Base-by-base conservation (phyloP, 2,113 vertebrate species). In the Sturnira hondurensis region DNA sequence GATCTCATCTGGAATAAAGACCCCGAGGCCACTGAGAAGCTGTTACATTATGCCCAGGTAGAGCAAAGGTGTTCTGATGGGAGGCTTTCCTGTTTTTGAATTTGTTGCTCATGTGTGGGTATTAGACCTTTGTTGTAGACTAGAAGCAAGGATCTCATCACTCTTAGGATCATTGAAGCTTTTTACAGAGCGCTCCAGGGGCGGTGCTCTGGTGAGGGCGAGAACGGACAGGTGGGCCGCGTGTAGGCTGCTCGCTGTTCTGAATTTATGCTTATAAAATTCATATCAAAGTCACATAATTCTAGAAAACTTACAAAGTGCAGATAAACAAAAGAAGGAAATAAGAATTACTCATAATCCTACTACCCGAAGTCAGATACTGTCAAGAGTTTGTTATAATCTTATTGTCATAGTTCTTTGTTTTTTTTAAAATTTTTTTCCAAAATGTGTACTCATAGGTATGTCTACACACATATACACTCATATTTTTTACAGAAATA, bases 1-100 rank as follows among this genome's bases (percentile, higher is more conserved):
- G 99, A 99, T 97, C 98, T 99, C 65, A 99, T 99, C 98, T 99
- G 99, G 99, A 99, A 99, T 98, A 99, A 96, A 98, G 99, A 99
- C 52, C 97, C 98, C 1, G 99, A 99, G 0, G 99, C 99, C 0
- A 99, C 99, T 0, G 99, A 99, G 95, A 99, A 99, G 50, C 99
- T 99, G 54, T 86, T 99, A 92, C 98, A 86, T 76, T 99, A 99
- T 4, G 99, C 99, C 89, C 99, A 99, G 99, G 99, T 99, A 98
- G 78, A 52, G 31, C 26, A 16, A 31, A 31, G 38, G 38, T 43
- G 56, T 63, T 63, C 36, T 22, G 11, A 8, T 0, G 3, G 12
- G 3, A 36, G n/a, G 5, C 36, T 78, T 85, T 87, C 41, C 76
- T 77, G 0, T 45, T 61, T 86, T 86, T 50, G 17, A 41, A 6